Evolutionary conservation across 2,113 vertebrate species (phyloP).

Genomic region (Baryphthengus martii): DNA sequence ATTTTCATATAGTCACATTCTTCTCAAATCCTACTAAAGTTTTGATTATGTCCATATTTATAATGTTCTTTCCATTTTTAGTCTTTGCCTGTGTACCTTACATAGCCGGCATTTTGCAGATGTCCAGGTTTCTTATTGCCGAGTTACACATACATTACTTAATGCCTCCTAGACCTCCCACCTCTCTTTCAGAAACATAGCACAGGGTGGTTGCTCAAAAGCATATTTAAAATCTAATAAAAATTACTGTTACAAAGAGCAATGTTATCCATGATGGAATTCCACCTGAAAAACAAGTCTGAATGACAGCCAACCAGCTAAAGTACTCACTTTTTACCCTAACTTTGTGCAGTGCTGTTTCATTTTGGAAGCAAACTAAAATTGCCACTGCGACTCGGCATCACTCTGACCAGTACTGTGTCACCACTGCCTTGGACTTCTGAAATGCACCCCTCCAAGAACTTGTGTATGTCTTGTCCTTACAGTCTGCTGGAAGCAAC

Average conservation of each 20-base stretch:
- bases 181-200: neutral
- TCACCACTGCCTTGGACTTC: neutral
- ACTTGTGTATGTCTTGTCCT: neutral
- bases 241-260: neutral
- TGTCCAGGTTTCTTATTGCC: neutral
- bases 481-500: neutral
- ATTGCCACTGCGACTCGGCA: neutral
- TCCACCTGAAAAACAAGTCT: neutral
- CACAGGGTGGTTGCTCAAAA: neutral
- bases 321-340: neutral
- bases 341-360: neutral
- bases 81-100: neutral
- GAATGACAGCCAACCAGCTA: neutral
- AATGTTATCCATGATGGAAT: neutral
- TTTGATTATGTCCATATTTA: neutral
- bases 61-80: neutral
- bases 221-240: neutral
- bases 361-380: neutral
- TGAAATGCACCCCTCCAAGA: neutral
- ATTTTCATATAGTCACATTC: neutral
- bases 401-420: neutral
- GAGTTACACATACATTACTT: neutral
- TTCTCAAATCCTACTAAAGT: neutral
- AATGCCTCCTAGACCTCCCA: neutral
- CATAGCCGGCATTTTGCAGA: neutral